Evolutionary conservation across 2,113 vertebrate genomes (phyloP).

Genomic region (Catharus bicknelli): DNA sequence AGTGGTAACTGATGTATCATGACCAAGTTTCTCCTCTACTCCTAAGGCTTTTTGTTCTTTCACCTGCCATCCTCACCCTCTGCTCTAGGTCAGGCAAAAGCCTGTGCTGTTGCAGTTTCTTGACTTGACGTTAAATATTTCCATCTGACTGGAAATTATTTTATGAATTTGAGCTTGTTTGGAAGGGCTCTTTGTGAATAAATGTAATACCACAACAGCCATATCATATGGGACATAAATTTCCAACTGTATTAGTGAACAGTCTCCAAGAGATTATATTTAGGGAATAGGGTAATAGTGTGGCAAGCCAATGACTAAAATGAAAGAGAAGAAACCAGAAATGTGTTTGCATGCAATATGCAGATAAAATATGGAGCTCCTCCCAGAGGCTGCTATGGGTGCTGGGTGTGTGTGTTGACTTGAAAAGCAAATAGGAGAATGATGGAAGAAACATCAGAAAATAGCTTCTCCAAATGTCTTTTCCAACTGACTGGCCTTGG

Average conservation of each 20-base stretch:
- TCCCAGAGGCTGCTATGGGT: neutral
- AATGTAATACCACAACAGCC: neutral
- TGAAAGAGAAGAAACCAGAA: neutral
- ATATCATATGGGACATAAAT: neutral
- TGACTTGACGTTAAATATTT: neutral
- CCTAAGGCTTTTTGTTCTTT: neutral
- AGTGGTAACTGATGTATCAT: neutral
- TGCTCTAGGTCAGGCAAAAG: neutral
- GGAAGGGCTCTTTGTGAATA: neutral
- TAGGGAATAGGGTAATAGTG: neutral
- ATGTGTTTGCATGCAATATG: neutral
- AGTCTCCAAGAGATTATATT: neutral
- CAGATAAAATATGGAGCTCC: neutral
- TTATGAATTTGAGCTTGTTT: neutral
- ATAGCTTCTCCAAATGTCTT: neutral
- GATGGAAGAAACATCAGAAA: neutral
- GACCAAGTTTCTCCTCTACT: neutral
- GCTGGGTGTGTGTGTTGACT: neutral
- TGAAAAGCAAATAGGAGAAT: neutral
- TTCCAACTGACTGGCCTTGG: neutral
- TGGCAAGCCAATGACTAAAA: neutral
- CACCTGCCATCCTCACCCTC: neutral
- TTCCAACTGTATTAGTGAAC: neutral
- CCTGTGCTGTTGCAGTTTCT: neutral
- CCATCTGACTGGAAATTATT: neutral